These are phyloP conservation scores for Mesembrinibis cayennensis DNA, from an alignment of 2,113 vertebrate genomes.

Conservation along the genomic window DNA sequence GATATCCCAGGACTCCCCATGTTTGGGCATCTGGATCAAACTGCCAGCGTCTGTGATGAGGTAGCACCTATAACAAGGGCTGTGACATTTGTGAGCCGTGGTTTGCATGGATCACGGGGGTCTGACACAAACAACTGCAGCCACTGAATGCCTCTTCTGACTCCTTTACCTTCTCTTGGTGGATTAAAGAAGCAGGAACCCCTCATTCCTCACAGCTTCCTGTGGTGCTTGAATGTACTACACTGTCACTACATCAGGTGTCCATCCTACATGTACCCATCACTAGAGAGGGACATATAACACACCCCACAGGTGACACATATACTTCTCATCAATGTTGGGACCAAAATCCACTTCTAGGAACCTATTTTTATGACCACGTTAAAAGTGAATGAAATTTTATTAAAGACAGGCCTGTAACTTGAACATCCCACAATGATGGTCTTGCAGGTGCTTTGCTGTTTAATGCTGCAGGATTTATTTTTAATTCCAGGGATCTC, in stretches of 20 bases:
- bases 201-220: not conserved
- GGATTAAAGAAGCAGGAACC: not conserved
- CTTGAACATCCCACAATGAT: too few species aligned
- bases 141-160: not conserved
- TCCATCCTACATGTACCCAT: not conserved
- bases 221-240: not conserved
- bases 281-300: not conserved
- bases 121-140: not conserved
- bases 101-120: not conserved
- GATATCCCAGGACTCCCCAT: not conserved
- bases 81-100: not conserved
- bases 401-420: not conserved
- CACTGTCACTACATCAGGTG: not conserved
- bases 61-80: not conserved
- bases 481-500: conserved; percentile 73
- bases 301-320: not conserved
- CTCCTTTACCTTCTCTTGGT: not conserved
- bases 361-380: not conserved
- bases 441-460: not conserved
- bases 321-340: not conserved
- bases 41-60: not conserved
- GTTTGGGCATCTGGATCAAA: not conserved
- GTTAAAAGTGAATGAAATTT: not conserved
- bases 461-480: not conserved
- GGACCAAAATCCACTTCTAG: not conserved